A percentile compares a stretch with the other conserved stretches of the same genome.
These are phyloP conservation scores for Nicator chloris DNA, from an alignment of 2,113 vertebrate species.

Conservation along the genomic window DNA sequence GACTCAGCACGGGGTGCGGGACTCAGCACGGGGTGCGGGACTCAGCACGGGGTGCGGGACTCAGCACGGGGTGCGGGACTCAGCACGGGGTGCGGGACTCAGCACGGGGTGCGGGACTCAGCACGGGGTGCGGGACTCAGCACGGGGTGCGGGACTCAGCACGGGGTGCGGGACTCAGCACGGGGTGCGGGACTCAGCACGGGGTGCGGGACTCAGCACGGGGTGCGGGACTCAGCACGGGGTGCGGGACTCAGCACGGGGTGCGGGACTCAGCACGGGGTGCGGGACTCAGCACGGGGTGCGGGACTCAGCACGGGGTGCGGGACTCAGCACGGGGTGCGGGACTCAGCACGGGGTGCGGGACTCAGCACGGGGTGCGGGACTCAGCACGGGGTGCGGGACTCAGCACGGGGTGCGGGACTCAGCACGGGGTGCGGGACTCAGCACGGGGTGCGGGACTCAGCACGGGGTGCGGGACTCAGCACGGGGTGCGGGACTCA, in stretches of 20 bases:
- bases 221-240: rapidly evolving
- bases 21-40: rapidly evolving
- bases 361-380: rapidly evolving
- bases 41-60: rapidly evolving
- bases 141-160: rapidly evolving
- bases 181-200: rapidly evolving
- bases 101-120: rapidly evolving
- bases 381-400: rapidly evolving
- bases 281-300: rapidly evolving
- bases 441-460: rapidly evolving
- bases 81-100: rapidly evolving
- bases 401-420: rapidly evolving
- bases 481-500: rapidly evolving
- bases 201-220: rapidly evolving
- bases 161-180: rapidly evolving
- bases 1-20: rapidly evolving
- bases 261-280: rapidly evolving
- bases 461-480: rapidly evolving
- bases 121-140: rapidly evolving
- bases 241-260: rapidly evolving
- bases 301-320: rapidly evolving
- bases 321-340: rapidly evolving
- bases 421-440: rapidly evolving
- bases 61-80: rapidly evolving
- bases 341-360: rapidly evolving